Percentiles rank a stretch among this genome's conserved stretches.
phyloP scores from a whole-genome alignment of 2,888 invertebrate genomes.

The Creontiades dilutus region DNA sequence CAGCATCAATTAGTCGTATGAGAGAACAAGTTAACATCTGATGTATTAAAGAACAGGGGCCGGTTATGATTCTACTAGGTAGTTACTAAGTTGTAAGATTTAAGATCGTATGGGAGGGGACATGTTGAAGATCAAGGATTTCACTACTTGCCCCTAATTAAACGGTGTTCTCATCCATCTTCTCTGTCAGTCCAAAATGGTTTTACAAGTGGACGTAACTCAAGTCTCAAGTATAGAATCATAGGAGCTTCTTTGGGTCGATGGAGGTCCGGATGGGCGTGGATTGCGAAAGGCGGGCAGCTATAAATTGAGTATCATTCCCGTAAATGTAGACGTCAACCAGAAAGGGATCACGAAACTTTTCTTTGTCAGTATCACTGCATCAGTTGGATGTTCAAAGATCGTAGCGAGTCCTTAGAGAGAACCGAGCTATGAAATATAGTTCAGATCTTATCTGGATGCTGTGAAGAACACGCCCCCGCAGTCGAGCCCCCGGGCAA shows the following conservation, averaged over 20 bases:
- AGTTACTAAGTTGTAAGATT: too few relatives aligned
- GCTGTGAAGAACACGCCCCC: background rate
- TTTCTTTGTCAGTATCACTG: background rate
- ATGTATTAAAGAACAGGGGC: too few relatives aligned
- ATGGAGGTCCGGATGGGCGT: background rate
- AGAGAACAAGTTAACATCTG: too few relatives aligned
- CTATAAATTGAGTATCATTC: background rate
- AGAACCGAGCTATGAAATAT: background rate
- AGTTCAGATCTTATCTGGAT: background rate
- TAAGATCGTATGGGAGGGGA: too few relatives aligned
- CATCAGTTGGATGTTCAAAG: background rate
- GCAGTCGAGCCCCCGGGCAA: conserved; percentile 22
- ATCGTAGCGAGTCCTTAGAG: background rate
- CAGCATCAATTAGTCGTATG: too few relatives aligned
- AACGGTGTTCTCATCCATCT: too few relatives aligned
- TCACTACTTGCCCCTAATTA: too few relatives aligned
- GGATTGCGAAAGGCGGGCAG: background rate
- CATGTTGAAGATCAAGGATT: too few relatives aligned
- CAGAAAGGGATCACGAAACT: background rate
- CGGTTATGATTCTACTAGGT: too few relatives aligned
- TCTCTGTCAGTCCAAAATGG: too few relatives aligned
- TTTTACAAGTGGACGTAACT: background rate
- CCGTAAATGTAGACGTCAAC: background rate
- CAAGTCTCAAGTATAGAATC: background rate
- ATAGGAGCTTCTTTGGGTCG: background rate